Conservation (phyloP, 2,113 vertebrate genomes). For the Calidris pygmaea region DNA sequence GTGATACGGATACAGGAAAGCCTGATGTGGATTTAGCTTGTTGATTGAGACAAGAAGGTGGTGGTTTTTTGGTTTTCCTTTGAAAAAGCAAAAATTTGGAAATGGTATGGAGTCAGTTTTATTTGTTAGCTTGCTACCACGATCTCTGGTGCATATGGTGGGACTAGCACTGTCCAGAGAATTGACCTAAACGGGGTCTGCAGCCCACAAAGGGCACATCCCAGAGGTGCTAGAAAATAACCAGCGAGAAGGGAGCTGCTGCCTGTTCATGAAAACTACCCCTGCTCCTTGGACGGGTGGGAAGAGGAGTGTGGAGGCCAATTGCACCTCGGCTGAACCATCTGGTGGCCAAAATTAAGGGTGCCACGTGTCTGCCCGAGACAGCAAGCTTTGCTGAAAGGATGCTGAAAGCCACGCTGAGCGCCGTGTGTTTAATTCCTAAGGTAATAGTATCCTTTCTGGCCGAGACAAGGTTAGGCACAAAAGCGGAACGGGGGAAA, state of each 20-base stretch:
- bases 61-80: background rate
- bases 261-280: background rate
- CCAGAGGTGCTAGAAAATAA: background rate
- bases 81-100: background rate
- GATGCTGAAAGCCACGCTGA: background rate
- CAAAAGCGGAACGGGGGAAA: background rate
- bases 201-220: background rate
- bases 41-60: background rate
- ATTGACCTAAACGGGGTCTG: no score
- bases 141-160: background rate
- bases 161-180: background rate
- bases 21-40: background rate
- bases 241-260: background rate
- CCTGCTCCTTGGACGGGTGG: background rate
- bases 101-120: background rate
- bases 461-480: background rate
- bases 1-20: background rate
- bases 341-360: background rate
- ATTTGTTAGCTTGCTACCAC: background rate
- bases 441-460: background rate
- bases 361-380: background rate
- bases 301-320: background rate
- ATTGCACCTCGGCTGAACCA: background rate
- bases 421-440: background rate
- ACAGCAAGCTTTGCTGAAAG: rapidly evolving